phyloP scores from a whole-genome alignment of 2,113 vertebrate species.

The Clarias magur region DNA sequence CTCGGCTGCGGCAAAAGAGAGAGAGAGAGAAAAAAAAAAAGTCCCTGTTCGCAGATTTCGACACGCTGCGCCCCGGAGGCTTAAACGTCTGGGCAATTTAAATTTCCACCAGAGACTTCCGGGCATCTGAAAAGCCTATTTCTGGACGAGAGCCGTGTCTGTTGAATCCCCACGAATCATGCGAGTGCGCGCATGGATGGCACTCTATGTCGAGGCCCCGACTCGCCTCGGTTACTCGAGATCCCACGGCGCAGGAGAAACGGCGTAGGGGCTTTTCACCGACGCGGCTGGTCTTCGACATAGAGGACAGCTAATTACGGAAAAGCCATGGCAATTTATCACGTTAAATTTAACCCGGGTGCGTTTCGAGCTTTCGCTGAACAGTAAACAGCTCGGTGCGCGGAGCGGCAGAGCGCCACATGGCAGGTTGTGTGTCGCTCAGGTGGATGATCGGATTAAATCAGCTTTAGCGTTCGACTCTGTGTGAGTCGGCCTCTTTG shows the following conservation, averaged over 20 bases:
- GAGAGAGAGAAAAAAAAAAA: not conserved
- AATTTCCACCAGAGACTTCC: slow-evolving; percentile 7
- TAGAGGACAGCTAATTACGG: slow-evolving; percentile 25
- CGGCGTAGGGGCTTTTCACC: not conserved
- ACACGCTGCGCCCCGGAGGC: not conserved
- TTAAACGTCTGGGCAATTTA: slow-evolving; percentile 17
- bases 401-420: slow-evolving; percentile 29
- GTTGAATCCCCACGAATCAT: slow-evolving; percentile 33
- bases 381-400: not conserved
- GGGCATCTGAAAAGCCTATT: not conserved
- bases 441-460: slow-evolving; percentile 37
- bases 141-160: slow-evolving; percentile 22
- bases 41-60: not conserved
- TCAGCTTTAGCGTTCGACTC: slow-evolving; percentile 6
- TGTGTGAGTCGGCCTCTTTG: not conserved
- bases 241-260: not conserved
- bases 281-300: not conserved
- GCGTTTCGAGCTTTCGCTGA: not conserved
- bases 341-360: slow-evolving; percentile 22
- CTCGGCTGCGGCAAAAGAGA: not conserved
- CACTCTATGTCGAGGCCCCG: not conserved
- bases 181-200: not conserved
- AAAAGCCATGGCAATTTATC: slow-evolving; percentile 5
- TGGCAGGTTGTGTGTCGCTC: slow-evolving; percentile 37
- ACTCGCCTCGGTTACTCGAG: slow-evolving; percentile 33